Percentiles rank a stretch among this genome's conserved stretches.
Evolutionary conservation across 2,797 vertebrate species (phyloP).

Genomic region (Stomatorhinus walkeri): DNA sequence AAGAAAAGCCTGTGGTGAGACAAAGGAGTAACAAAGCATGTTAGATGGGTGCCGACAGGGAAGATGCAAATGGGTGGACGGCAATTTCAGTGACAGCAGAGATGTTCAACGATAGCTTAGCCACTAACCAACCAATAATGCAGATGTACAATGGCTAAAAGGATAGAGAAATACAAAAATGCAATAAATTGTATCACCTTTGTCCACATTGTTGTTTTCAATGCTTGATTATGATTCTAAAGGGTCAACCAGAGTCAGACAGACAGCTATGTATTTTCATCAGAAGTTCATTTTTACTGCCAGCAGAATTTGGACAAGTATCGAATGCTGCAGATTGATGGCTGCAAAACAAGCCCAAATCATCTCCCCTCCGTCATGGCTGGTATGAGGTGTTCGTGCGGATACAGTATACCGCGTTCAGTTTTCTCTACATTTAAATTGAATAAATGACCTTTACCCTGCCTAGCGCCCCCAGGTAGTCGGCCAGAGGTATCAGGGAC

Average conservation of each 20-base stretch:
- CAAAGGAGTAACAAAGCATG: not conserved
- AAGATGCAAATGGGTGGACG: not conserved
- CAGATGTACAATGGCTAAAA: not conserved
- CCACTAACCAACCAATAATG: not conserved
- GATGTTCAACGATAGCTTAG: not conserved
- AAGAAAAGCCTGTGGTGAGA: slow-evolving; percentile 74
- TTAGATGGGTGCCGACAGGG: not conserved
- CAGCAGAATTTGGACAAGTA: not conserved
- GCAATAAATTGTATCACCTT: not conserved
- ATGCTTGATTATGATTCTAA: not conserved
- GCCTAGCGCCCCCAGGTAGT: not conserved
- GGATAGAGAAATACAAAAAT: not conserved
- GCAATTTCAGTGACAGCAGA: not conserved
- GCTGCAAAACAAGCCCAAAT: not conserved
- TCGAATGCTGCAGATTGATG: not conserved
- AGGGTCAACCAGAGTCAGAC: not conserved
- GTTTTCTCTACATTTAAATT: not conserved
- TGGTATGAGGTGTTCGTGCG: not conserved
- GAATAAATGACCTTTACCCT: not conserved
- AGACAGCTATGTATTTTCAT: not conserved
- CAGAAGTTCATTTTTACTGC: not conserved
- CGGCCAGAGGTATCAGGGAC: not conserved
- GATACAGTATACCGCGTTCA: not conserved
- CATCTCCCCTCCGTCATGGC: not conserved
- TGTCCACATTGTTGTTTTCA: not conserved